Conservation (phyloP, 2,797 vertebrate species). For the Sebastes goodei region DNA sequence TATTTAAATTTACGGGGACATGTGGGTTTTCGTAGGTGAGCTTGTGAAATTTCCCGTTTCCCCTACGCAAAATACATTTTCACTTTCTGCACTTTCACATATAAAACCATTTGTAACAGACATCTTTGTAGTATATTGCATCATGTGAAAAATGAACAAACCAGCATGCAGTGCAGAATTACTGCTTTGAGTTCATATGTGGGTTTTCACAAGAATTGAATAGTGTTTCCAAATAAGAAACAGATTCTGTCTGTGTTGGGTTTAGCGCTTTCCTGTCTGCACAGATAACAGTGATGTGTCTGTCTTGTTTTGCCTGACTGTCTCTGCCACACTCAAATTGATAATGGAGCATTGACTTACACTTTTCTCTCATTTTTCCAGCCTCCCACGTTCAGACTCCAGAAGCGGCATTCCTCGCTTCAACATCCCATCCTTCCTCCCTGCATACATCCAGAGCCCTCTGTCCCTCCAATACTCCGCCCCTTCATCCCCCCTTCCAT, state of each 20-base stretch:
- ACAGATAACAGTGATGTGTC: not conserved
- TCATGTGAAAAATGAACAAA: not conserved
- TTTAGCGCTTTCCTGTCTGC: not conserved
- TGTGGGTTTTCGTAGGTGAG: conserved; percentile 42
- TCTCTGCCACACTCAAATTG: not conserved
- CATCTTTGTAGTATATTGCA: not conserved
- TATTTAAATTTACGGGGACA: conserved; percentile 54
- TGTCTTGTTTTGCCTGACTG: not conserved
- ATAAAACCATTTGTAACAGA: not conserved
- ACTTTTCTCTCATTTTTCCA: not conserved
- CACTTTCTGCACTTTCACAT: conserved; percentile 17
- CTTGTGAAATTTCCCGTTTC: conserved; percentile 45
- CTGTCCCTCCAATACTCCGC: conserved; percentile 21
- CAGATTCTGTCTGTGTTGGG: not conserved
- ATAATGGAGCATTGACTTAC: not conserved
- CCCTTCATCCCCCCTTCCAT: conserved; percentile 30
- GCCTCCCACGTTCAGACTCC: conserved; percentile 44
- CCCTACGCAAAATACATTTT: conserved; percentile 52
- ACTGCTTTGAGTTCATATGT: not conserved
- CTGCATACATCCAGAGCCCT: conserved; percentile 23
- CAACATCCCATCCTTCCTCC: conserved; percentile 29
- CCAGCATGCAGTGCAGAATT: fast-evolving
- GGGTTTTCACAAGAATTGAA: conserved; percentile 2
- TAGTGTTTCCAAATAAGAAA: not conserved
- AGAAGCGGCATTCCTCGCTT: conserved; percentile 17